Evolutionary conservation across 2,888 invertebrate genomes (phyloP), one percentile per base, ranked within the genome.

Genomic region (Diadegma fenestrale): DNA sequence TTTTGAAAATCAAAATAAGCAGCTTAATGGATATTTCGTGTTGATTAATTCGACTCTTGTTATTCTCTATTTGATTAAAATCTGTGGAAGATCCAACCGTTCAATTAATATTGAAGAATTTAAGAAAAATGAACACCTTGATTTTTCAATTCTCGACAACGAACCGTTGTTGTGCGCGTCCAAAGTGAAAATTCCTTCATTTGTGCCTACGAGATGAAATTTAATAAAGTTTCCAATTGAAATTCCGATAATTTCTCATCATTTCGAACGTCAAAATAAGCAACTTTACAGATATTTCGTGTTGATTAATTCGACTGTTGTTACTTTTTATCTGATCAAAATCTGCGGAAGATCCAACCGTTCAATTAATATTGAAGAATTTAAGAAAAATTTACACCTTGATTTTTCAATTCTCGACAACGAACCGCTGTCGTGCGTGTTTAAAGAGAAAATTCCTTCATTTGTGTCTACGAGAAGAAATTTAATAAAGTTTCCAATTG

Each of bases 241-340:
- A n/a, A 41, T 41, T 41, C 19, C 19, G 19, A 41, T 41, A 48
- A 5, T n/a, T 51, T 54, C 12, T 1, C 0, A 10, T 22, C 10
- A 54, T 54, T 54, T 26, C 22, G 0, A 12, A 22, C 8, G 22
- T 19, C 22, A 7, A 54, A 10, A 26, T 54, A 10, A 3, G 22
- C 10, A 10, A 22, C 2, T 22, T 54, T 54, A 22, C 2, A 12
- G 54, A 54, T 7, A 22, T 54, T 2, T 0, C 19, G 43, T 43
- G 43, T 66, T 43, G 43, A 43, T 43, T 66, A 41, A 22, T 66
- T 43, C n/a, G n/a, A n/a, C n/a, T n/a, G n/a, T n/a, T n/a, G n/a
- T n/a, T n/a, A n/a, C n/a, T n/a, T n/a, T n/a, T n/a, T n/a, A n/a
- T n/a, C n/a, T n/a, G n/a, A n/a, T n/a, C n/a, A n/a, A n/a, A n/a